Evolutionary conservation across 2,797 vertebrate genomes (phyloP), one percentile per base, ranked within the genome.

Genomic region (Acipenser ruthenus): DNA sequence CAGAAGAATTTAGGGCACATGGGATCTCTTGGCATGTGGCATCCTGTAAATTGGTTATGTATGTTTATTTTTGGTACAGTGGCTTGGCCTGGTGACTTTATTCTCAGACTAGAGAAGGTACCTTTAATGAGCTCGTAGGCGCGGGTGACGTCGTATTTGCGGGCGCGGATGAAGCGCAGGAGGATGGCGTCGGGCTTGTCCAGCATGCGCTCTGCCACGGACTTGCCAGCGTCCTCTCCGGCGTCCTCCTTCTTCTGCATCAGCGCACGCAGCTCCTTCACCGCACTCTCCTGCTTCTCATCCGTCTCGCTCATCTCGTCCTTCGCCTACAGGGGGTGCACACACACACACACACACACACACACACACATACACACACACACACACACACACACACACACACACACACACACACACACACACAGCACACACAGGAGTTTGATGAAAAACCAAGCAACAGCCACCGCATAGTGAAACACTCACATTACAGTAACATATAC

Each of bases 291-390:
- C 62, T 92, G 79, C n/a, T 81, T 90, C 83, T 96, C 95, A 2
- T 89, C 89, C 0, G 88, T 93, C 85, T 99, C 96, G 0, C 92
- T 93, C 82, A 99, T 83, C 84, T 99, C 97, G 4, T 98, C 95
- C 78, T 96, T 98, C 0, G 96, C 97, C 97, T 99, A 65, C 4
- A 70, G 64, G 37, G 58, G 67, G 64, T 11, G 13, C 68, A 50
- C 55, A n/a, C 6, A 6, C 18, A 37, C 23, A 2, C 23, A 37
- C 96, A 88, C 1, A 96, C 95, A 12, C 5, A 7, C 15, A n/a
- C n/a, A n/a, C n/a, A n/a, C n/a, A n/a, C n/a, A n/a, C n/a, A n/a
- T n/a, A n/a, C n/a, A n/a, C n/a, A n/a, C 64, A 51, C 4, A 37
- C 23, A 2, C 23, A 37, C 96, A 88, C 1, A 96, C 95, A 12